Evolutionary conservation across 2,113 vertebrate genomes (phyloP), one percentile per base, ranked within the genome.

Genomic region (Leptosomus discolor): DNA sequence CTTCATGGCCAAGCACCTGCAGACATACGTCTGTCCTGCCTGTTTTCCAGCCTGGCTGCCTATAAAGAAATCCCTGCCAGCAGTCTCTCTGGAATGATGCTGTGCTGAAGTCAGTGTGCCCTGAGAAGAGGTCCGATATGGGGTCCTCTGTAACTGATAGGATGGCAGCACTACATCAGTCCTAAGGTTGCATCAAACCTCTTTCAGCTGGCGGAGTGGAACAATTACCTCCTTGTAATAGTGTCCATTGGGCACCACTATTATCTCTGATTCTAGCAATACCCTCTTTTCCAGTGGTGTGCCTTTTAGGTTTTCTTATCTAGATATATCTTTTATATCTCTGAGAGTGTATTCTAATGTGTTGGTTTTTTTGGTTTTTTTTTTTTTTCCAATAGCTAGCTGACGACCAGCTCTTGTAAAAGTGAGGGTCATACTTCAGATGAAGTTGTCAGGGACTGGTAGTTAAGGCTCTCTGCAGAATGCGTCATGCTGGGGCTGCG

Each of bases 401-500:
- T 71, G 56, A 81, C 54, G 39, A 56, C 26, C 26, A 81, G 23
- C 32, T 71, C 9, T 45, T 54, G 4, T 5, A 84, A 54, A 69
- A 50, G 30, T 48, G 53, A 54, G 6, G 24, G 6, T 50, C 3
- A 0, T 82, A n/a, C 39, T 53, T 88, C 50, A 69, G 32, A 13
- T 2, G 3, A 75, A 63, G 24, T 21, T 61, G 15, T 34, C 24
- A 11, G 51, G 22, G 36, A 45, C 10, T 65, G 17, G 12, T 32
- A 41, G 19, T 11, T 56, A 61, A 87, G 48, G 22, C 19, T 77
- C 19, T 7, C 15, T 45, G 4, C 4, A n/a, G 29, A 43, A 53
- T 6, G 19, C 36, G 51, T 19, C 2, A 0, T 50, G 4, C 20
- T 50, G 30, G 11, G 23, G 2, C 15, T 71, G 11, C 54, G 22